Conservation (phyloP, 2,113 vertebrate genomes). For the Megaceryle maxima region DNA sequence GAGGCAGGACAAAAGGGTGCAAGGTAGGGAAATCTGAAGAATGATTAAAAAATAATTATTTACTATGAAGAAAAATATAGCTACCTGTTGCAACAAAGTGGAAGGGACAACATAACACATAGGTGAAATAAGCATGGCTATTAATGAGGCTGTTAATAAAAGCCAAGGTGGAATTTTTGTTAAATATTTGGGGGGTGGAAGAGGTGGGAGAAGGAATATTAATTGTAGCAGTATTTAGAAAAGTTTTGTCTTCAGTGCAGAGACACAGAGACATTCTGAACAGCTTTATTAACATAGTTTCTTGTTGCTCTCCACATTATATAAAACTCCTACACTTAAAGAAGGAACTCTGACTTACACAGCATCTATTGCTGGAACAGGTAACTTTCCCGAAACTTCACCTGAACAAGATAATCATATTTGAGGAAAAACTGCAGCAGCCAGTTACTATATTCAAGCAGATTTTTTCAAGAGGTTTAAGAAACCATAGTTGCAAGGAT, state of each 20-base stretch:
- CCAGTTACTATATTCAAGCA: background rate
- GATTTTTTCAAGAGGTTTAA: background rate
- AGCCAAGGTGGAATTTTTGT: background rate
- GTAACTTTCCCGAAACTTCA: background rate
- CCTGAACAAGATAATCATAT: background rate
- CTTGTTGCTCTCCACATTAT: background rate
- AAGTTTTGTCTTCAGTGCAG: background rate
- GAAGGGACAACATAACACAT: background rate
- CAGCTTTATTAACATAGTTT: background rate
- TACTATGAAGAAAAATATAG: background rate
- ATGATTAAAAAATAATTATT: background rate
- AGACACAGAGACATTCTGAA: background rate
- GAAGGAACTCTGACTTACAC: too few species aligned
- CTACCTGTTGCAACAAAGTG: accelerated
- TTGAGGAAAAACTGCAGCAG: background rate
- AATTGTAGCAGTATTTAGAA: background rate
- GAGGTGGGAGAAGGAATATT: background rate
- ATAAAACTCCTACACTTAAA: background rate
- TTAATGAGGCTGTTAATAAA: background rate
- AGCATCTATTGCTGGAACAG: background rate
- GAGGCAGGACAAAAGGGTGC: background rate
- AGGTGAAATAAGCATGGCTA: background rate
- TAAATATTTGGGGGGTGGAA: accelerated
- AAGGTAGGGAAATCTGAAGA: background rate
- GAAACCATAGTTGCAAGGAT: background rate